phyloP scores from a whole-genome alignment of 2,797 vertebrate genomes.

The Clarias fuscus region DNA sequence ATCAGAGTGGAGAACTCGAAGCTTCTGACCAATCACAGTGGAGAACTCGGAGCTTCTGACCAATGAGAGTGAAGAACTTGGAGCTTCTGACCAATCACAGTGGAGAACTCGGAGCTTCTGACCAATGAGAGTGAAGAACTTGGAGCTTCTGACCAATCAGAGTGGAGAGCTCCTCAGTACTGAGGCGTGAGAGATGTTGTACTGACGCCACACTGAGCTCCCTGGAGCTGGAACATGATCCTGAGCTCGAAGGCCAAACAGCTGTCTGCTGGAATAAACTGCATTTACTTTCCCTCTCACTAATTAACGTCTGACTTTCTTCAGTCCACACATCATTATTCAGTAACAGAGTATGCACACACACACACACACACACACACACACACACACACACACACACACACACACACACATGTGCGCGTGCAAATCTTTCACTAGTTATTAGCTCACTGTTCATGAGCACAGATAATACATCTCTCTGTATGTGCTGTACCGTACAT shows the following conservation, averaged over 20 bases:
- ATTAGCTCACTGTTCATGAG: background rate
- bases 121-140: too few species aligned
- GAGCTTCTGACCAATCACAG: too few species aligned
- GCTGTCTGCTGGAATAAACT: background rate
- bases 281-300: slow-evolving; percentile 6
- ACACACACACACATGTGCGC: background rate
- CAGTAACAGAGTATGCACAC: slow-evolving; percentile 8
- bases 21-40: too few species aligned
- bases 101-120: too few species aligned
- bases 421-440: background rate
- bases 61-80: too few species aligned
- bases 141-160: too few species aligned
- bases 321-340: slow-evolving; percentile 58
- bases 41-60: too few species aligned
- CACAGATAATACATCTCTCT: background rate
- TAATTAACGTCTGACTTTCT: slow-evolving; percentile 24
- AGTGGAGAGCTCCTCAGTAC: too few species aligned
- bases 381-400: background rate
- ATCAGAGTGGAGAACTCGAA: too few species aligned
- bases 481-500: background rate
- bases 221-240: too few species aligned
- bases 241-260: background rate
- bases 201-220: background rate
- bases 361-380: too few species aligned
- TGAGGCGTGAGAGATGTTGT: background rate